Evolutionary conservation across 2,888 invertebrate species (phyloP).

Genomic region (Mesopsocus fuscifrons): DNA sequence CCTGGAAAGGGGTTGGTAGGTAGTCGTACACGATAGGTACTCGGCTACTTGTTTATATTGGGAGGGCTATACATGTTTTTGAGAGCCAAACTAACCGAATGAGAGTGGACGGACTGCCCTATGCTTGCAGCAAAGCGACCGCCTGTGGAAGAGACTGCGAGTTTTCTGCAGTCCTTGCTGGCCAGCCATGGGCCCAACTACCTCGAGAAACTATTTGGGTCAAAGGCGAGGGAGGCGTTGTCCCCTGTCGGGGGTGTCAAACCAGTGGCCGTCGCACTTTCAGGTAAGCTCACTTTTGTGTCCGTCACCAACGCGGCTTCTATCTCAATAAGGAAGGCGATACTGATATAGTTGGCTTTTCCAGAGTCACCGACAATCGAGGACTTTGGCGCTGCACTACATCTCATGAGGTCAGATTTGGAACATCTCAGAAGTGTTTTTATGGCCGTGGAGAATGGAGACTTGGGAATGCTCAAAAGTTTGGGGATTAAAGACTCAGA

Average conservation of each 20-base stretch:
- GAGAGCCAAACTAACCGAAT: too few species aligned
- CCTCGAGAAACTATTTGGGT: constrained; percentile 87
- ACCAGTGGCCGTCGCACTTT: constrained; percentile 86
- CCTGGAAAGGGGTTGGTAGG: too few species aligned
- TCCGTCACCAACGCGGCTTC: too few species aligned
- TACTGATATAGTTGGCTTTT: too few species aligned
- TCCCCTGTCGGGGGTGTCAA: constrained; percentile 86
- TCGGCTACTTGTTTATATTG: too few species aligned
- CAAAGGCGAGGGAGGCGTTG: constrained; percentile 80
- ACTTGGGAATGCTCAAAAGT: constrained; percentile 82
- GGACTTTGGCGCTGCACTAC: constrained; percentile 77
- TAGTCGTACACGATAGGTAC: too few species aligned
- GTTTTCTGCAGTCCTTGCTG: constrained; percentile 81
- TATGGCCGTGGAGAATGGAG: constrained; percentile 90
- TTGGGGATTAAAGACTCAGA: constrained; percentile 90
- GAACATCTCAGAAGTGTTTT: constrained; percentile 87
- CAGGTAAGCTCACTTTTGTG: constrained; percentile 44
- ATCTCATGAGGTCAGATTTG: constrained; percentile 69
- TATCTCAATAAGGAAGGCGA: too few species aligned
- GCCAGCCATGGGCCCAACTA: constrained; percentile 94
- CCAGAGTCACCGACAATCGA: constrained; percentile 89
- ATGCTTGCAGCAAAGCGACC: constrained; percentile 82
- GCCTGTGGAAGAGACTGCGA: constrained; percentile 90
- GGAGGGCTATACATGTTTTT: too few species aligned
- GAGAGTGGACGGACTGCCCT: too few species aligned